phyloP scores from a whole-genome alignment of 2,888 invertebrate genomes.

The Fabriciana adippe region DNA sequence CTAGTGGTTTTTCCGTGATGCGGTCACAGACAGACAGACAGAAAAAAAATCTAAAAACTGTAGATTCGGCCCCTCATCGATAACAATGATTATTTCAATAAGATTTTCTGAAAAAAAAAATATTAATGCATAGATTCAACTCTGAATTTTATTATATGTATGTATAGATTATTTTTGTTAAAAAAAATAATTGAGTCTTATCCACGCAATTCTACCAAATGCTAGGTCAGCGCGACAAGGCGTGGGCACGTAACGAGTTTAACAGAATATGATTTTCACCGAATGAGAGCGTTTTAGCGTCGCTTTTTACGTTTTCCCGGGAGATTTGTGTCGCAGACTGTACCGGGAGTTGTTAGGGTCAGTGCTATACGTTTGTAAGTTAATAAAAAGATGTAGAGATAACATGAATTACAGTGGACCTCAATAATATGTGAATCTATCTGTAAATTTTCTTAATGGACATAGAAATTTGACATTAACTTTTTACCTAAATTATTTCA shows the following conservation, averaged over 20 bases:
- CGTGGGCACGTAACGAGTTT: conserved; percentile 80
- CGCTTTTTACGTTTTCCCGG: conserved; percentile 68
- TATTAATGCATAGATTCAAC: not conserved
- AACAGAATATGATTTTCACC: conserved; percentile 80
- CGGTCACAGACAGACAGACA: no score
- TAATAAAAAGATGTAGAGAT: not conserved
- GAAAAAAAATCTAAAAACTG: no score
- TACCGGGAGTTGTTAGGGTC: conserved; percentile 46
- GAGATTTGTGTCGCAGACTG: conserved; percentile 67
- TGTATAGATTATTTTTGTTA: not conserved
- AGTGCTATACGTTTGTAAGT: conserved; percentile 10
- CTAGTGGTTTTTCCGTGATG: no score
- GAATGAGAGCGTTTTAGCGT: conserved; percentile 76
- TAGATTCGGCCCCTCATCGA: no score
- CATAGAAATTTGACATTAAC: no score
- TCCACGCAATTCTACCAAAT: conserved; percentile 53
- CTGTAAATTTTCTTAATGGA: no score
- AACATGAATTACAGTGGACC: not conserved
- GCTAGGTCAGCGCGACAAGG: conserved; percentile 78
- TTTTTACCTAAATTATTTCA: no score
- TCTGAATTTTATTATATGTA: no score
- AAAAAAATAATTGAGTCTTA: conserved; percentile 33
- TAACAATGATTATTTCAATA: no score
- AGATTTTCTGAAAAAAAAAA: no score
- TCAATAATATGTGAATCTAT: no score